These are phyloP conservation scores for Ormia ochracea DNA, from an alignment of 2,888 invertebrate genomes.

Conservation along the genomic window DNA sequence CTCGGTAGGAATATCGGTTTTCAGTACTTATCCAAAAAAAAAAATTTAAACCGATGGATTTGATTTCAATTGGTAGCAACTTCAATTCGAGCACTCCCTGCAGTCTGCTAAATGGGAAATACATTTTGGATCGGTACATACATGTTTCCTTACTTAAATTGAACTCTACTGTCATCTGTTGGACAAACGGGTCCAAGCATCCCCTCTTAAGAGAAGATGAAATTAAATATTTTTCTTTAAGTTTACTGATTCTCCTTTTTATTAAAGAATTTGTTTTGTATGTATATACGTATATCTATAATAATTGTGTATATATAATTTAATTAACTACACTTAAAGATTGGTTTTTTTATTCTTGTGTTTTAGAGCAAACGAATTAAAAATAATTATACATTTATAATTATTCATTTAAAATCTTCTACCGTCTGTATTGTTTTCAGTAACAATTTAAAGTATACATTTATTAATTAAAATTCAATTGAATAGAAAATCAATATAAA, in stretches of 20 bases:
- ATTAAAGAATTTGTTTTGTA: constrained; percentile 48
- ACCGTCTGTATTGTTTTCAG: background rate
- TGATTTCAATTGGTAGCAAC: too few relatives aligned
- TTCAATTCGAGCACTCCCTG: too few relatives aligned
- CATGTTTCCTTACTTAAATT: too few relatives aligned
- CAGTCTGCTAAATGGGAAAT: too few relatives aligned
- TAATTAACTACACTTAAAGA: constrained; percentile 56
- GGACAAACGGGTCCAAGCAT: too few relatives aligned
- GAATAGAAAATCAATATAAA: constrained; percentile 40
- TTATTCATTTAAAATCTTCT: constrained; percentile 6
- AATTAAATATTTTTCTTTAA: constrained; percentile 6
- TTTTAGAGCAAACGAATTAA: constrained; percentile 34
- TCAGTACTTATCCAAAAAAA: too few relatives aligned
- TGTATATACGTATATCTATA: constrained; percentile 22
- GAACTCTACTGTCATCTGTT: too few relatives aligned
- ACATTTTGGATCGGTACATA: too few relatives aligned
- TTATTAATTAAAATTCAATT: constrained; percentile 29
- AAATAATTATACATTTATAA: constrained; percentile 5
- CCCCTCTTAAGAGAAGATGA: background rate
- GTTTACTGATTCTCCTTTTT: constrained; percentile 31
- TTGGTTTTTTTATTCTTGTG: constrained; percentile 23
- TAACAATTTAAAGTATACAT: background rate
- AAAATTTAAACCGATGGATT: too few relatives aligned
- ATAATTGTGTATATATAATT: constrained; percentile 50
- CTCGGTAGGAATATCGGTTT: too few relatives aligned